phyloP scores from a whole-genome alignment of 2,888 invertebrate species.

The Oscheius onirici region DNA sequence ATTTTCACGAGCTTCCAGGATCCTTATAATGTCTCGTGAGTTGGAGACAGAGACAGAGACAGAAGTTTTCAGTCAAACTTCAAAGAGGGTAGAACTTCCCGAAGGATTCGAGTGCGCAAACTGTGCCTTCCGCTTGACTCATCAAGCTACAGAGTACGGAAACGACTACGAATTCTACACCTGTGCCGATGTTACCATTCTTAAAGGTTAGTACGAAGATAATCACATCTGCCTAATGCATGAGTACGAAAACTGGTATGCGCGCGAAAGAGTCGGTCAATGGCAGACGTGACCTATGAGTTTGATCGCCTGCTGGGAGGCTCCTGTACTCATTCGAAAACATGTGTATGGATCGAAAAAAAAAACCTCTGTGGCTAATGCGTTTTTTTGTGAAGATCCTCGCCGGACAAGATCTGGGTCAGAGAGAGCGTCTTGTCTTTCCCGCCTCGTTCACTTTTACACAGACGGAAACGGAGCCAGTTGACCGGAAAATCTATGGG shows the following conservation, averaged over 20 bases:
- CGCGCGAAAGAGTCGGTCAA: too few species aligned
- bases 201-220: slow-evolving; percentile 32
- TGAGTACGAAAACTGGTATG: too few species aligned
- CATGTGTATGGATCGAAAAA: background rate
- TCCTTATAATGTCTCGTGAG: slow-evolving; percentile 55
- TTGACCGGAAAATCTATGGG: slow-evolving; percentile 19
- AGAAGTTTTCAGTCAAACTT: slow-evolving; percentile 80
- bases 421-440: background rate
- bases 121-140: slow-evolving; percentile 87
- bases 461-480: background rate
- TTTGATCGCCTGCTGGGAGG: background rate
- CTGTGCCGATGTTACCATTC: slow-evolving; percentile 83
- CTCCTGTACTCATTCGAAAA: background rate
- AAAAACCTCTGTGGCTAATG: slow-evolving; percentile 10
- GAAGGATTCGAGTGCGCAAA: slow-evolving; percentile 84
- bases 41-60: background rate
- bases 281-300: slow-evolving; percentile 4
- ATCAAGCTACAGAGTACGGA: slow-evolving; percentile 92
- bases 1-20: slow-evolving; percentile 78
- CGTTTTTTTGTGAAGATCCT: slow-evolving; percentile 9
- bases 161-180: slow-evolving; percentile 89
- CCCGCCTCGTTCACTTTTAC: too few species aligned
- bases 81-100: slow-evolving; percentile 84
- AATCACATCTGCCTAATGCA: too few species aligned
- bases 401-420: slow-evolving; percentile 19